Evolutionary conservation across 1,140 invertebrate species (phyloP).

Genomic region (Epicauta chinensis): DNA sequence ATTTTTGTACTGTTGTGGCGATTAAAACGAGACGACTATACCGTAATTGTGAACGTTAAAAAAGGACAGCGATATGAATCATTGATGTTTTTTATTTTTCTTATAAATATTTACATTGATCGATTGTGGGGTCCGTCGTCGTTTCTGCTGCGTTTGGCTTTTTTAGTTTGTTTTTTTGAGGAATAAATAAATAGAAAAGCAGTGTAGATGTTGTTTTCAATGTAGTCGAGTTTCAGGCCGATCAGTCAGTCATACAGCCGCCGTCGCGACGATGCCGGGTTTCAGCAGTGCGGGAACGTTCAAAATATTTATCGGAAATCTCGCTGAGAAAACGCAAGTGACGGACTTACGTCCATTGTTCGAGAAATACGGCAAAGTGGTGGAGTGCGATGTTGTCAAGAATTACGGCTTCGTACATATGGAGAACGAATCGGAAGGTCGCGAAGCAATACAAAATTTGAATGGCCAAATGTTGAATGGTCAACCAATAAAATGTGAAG

Average conservation of each 20-base stretch:
- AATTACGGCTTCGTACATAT: constrained; percentile 98
- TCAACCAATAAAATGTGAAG: constrained; percentile 85
- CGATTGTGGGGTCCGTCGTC: too few species aligned
- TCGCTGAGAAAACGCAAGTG: constrained; percentile 81
- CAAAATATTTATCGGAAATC: constrained; percentile 94
- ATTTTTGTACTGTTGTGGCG: too few species aligned
- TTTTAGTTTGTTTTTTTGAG: too few species aligned
- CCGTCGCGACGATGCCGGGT: constrained; percentile 61
- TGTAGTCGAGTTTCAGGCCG: constrained; percentile 28
- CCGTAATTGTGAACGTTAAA: too few species aligned
- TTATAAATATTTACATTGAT: too few species aligned
- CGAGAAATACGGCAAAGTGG: constrained; percentile 91
- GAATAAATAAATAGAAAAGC: too few species aligned
- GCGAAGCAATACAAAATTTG: constrained; percentile 85
- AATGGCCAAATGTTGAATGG: constrained; percentile 84
- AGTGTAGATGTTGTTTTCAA: too few species aligned
- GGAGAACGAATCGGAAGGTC: constrained; percentile 85
- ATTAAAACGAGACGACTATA: too few species aligned
- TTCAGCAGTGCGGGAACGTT: constrained; percentile 72
- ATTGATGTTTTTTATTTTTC: too few species aligned
- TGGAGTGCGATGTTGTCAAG: constrained; percentile 93
- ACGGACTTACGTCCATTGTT: constrained; percentile 83
- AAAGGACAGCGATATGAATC: too few species aligned
- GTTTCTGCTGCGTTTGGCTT: too few species aligned
- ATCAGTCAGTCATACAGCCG: too few species aligned